Conservation (phyloP, 2,888 invertebrate species). For the Acleris holmiana region DNA sequence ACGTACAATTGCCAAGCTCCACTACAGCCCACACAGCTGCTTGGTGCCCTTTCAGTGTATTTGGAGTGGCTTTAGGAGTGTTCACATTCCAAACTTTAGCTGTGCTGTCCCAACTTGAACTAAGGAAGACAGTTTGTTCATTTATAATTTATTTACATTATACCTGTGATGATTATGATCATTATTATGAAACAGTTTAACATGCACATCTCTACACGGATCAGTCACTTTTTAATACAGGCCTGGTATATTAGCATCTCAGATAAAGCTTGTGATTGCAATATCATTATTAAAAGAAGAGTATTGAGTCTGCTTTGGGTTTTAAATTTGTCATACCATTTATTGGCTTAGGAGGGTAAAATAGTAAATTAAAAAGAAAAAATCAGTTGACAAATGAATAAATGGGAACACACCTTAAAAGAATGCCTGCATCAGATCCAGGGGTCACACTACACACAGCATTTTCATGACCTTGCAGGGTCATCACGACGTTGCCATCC, state of each 20-base stretch:
- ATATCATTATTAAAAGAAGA: no score
- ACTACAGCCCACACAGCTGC: slow-evolving; percentile 94
- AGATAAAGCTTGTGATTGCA: no score
- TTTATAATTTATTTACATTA: background rate
- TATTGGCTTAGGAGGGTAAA: no score
- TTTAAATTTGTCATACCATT: no score
- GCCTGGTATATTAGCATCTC: no score
- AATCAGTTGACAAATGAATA: background rate
- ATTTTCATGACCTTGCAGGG: slow-evolving; percentile 91
- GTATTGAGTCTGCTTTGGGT: no score
- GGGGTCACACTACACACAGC: slow-evolving; percentile 85
- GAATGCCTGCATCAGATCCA: slow-evolving; percentile 69
- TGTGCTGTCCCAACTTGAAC: slow-evolving; percentile 97
- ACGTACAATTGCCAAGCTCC: slow-evolving; percentile 81
- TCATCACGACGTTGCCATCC: slow-evolving; percentile 87
- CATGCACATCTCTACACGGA: no score
- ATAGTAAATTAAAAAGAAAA: no score
- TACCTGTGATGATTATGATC: no score
- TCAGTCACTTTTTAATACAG: no score
- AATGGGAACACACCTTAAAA: slow-evolving; percentile 61
- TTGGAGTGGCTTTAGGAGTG: slow-evolving; percentile 74
- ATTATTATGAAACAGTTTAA: no score
- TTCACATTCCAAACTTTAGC: slow-evolving; percentile 92
- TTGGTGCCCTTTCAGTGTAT: slow-evolving; percentile 88
- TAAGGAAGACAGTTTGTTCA: slow-evolving; percentile 68